These are phyloP conservation scores for Pristionchus japonicus DNA, from an alignment of 2,888 invertebrate genomes.

Conservation along the genomic window DNA sequence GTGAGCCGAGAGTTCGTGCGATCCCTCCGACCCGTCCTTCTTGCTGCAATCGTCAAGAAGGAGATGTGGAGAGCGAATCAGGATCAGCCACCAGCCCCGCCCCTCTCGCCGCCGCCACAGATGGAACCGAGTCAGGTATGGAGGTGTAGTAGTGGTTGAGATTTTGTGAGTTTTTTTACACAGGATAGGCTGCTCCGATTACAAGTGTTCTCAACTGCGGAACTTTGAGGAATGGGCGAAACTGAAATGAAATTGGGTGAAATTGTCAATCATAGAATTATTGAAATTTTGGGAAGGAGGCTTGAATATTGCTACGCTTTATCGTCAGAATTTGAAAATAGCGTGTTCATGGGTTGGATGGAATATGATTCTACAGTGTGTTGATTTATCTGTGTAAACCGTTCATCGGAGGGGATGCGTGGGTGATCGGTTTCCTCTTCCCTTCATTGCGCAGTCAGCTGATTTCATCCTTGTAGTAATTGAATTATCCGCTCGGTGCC, in stretches of 20 bases:
- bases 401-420: no score
- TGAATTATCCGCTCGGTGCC: background rate
- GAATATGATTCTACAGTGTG: no score
- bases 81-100: background rate
- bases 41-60: background rate
- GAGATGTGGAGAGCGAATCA: background rate
- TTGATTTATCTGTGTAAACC: no score
- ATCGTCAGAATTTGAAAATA: no score
- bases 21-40: background rate
- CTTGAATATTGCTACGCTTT: no score
- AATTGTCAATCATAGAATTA: background rate
- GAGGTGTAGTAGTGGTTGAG: background rate
- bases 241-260: background rate
- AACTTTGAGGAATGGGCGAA: background rate
- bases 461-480: background rate
- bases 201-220: background rate
- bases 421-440: background rate
- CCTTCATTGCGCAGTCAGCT: background rate
- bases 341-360: no score
- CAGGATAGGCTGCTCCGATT: no score
- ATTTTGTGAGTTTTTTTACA: no score
- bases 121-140: constrained; percentile 4
- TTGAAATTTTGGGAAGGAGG: no score
- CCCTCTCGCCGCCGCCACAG: constrained; percentile 3
- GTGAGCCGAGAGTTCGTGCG: no score